These are phyloP conservation scores for Syngnathoides biaculeatus DNA, from an alignment of 2,113 vertebrate genomes.

Conservation along the genomic window DNA sequence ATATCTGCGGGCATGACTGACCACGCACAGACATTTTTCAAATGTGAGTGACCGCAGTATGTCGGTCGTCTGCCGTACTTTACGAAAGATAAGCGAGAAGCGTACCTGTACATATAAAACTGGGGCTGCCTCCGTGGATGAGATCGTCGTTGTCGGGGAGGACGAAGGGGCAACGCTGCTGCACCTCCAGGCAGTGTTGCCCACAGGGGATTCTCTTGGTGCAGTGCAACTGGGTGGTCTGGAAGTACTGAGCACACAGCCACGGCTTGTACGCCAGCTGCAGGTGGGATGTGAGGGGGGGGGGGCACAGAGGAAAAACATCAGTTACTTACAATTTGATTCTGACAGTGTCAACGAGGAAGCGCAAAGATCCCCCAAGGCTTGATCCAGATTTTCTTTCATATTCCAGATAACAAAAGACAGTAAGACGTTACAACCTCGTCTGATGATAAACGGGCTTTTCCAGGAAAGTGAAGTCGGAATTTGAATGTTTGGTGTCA, in stretches of 20 bases:
- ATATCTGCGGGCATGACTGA: too few species aligned
- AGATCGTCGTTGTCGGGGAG: conserved; percentile 98
- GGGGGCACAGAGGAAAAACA: not conserved
- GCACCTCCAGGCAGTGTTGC: conserved; percentile 98
- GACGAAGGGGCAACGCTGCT: conserved; percentile 97
- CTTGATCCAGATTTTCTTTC: not conserved
- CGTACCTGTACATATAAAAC: conserved; percentile 99
- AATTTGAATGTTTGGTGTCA: too few species aligned
- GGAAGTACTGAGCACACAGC: conserved; percentile 99
- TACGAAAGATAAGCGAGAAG: not conserved
- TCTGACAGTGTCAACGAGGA: not conserved
- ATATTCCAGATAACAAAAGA: not conserved
- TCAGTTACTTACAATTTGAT: not conserved
- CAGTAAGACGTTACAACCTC: not conserved
- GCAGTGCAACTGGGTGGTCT: conserved; percentile 96
- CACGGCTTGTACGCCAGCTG: conserved; percentile 99
- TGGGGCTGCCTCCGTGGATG: conserved; percentile 97
- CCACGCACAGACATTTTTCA: too few species aligned
- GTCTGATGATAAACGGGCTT: not conserved
- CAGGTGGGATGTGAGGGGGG: too few species aligned
- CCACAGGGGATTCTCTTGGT: conserved; percentile 96
- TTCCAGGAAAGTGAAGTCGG: not conserved
- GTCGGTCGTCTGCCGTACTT: not conserved
- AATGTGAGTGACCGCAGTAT: too few species aligned
- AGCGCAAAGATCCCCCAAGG: not conserved